Evolutionary conservation across 2,888 invertebrate genomes (phyloP), one percentile per base, ranked within the genome.

Genomic region (Tenthredo mesomela): DNA sequence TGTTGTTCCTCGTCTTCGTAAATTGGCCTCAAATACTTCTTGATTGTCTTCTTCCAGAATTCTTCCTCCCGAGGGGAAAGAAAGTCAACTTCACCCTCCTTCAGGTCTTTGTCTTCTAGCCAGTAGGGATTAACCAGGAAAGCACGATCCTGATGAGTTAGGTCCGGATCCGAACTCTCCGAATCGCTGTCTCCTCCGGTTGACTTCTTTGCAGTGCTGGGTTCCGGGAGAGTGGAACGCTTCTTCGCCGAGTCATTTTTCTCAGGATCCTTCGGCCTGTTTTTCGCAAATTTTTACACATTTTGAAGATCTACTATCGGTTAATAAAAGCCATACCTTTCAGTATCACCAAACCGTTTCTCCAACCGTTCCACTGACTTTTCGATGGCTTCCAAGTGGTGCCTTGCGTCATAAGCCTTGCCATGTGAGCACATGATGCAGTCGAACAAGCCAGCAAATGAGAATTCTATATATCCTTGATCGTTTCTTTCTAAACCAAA

Each of bases 1-100:
- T 61, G 2, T 25, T 61, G 91, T 92, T 95, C 94, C 87, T 95
- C 94, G 88, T 96, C 95, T 67, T 95, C 95, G 87, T 96, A 96
- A 82, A 97, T 94, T 0, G 98, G 97, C 88, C 95, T 94, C 25
- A 98, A 94, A 92, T 98, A 97, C 90, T 96, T 96, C 70, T 95
- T 95, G 84, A 98, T 96, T 82, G 98, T 93, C 82, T 96, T 96
- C 85, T 95, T 95, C 97, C 97, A 98, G 93, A 98, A 98, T 29
- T 93, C 93, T 80, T 95, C 95, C 92, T 98, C 98, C 65, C 95
- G 93, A n/a, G 95, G 94, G 0, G 95, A 93, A 65, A 98, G 93
- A 89, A 95, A 95, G 61, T 96, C 95, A 2, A 96, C 94, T 77
- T 96, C 95, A 0, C 96, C 96, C 85, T 95, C 94, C 75, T 95